Evolutionary conservation across 2,113 vertebrate species (phyloP).

Genomic region (Urocitellus parryii): DNA sequence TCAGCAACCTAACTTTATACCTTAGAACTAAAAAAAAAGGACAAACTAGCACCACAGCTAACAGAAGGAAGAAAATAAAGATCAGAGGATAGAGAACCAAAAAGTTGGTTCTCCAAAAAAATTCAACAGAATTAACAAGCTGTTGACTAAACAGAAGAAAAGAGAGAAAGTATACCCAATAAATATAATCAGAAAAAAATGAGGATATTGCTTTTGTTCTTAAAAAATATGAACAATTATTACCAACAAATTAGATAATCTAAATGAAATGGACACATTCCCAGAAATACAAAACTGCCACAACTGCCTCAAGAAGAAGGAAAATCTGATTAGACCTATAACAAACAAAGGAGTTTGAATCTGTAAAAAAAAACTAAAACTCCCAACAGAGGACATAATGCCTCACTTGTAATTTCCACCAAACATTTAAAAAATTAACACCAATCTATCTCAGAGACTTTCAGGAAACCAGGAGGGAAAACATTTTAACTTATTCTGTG

Average conservation of each 20-base stretch:
- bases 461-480: background rate
- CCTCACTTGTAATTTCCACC: background rate
- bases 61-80: constrained; percentile 25
- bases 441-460: background rate
- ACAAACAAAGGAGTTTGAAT: background rate
- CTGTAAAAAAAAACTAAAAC: background rate
- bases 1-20: background rate
- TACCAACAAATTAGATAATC: background rate
- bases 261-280: background rate
- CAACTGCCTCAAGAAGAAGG: background rate
- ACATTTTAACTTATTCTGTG: background rate
- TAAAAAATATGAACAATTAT: constrained; percentile 2
- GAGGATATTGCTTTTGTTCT: background rate
- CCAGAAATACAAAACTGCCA: constrained; percentile 12
- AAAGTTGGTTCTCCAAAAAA: constrained; percentile 18
- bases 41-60: background rate
- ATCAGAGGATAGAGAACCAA: background rate
- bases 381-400: background rate
- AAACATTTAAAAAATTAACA: constrained; percentile 16
- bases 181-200: constrained; percentile 15
- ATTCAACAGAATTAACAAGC: constrained; percentile 4
- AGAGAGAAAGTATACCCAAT: background rate
- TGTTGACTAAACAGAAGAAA: background rate
- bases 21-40: background rate
- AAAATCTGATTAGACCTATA: constrained; percentile 36